These are phyloP conservation scores for Heliangelus exortis DNA, from an alignment of 2,797 vertebrate genomes.

Conservation along the genomic window DNA sequence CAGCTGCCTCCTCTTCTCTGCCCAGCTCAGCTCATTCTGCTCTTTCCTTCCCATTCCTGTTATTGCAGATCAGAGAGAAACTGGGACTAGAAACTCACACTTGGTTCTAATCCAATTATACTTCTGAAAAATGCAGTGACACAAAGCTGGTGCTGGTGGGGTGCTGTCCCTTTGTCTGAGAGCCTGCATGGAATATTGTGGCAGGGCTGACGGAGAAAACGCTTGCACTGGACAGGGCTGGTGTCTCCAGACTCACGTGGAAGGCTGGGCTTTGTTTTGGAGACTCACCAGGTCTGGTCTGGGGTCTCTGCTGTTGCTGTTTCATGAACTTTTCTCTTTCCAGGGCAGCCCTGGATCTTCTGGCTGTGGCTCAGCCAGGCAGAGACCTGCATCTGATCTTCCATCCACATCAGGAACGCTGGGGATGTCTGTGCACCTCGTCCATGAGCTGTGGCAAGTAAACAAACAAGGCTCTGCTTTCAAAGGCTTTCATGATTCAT, in stretches of 20 bases:
- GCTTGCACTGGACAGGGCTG: not conserved
- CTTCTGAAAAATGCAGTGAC: not conserved
- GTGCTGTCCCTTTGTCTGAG: slow-evolving; percentile 46
- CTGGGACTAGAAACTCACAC: not conserved
- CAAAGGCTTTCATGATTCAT: slow-evolving; percentile 71
- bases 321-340: not conserved
- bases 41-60: slow-evolving; percentile 7
- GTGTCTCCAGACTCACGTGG: slow-evolving; percentile 1
- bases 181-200: not conserved
- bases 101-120: slow-evolving; percentile 53
- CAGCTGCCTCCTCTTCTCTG: not conserved
- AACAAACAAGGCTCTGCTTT: slow-evolving; percentile 70
- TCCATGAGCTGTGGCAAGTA: slow-evolving; percentile 51
- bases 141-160: slow-evolving; percentile 29
- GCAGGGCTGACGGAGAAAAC: not conserved
- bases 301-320: not conserved
- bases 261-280: not conserved
- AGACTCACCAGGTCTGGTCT: not conserved
- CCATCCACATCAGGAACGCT: slow-evolving; percentile 32
- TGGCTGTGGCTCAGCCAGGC: not conserved
- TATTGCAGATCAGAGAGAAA: slow-evolving; percentile 22
- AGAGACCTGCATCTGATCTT: slow-evolving; percentile 25
- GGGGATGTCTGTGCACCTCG: slow-evolving; percentile 23
- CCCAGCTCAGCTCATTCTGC: not conserved
- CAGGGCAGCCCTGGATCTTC: not conserved